Conservation (phyloP, 2,888 invertebrate genomes). For the Drosophila phalerata region DNA sequence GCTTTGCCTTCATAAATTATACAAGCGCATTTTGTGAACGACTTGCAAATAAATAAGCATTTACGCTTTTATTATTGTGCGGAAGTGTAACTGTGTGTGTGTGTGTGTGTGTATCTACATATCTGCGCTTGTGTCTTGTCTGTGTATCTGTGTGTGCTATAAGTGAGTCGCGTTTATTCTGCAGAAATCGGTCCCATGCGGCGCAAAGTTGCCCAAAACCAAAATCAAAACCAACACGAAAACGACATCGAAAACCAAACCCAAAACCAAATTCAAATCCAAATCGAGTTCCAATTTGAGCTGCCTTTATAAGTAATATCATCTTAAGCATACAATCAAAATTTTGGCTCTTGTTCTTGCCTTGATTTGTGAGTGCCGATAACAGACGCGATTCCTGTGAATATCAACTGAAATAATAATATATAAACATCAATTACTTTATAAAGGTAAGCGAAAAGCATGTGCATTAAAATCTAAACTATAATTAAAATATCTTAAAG, state of each 20-base stretch:
- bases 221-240: no score
- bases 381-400: slow-evolving; percentile 41
- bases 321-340: slow-evolving; percentile 64
- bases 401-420: slow-evolving; percentile 8
- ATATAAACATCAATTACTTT: background rate
- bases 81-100: slow-evolving; percentile 40
- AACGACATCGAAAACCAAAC: no score
- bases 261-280: slow-evolving; percentile 28
- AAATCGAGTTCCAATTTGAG: slow-evolving; percentile 16
- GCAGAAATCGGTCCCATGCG: slow-evolving; percentile 78
- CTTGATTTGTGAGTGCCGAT: slow-evolving; percentile 67
- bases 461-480: no score
- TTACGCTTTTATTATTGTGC: slow-evolving; percentile 80
- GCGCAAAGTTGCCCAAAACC: slow-evolving; percentile 55
- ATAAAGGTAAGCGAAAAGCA: slow-evolving; percentile 57
- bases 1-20: slow-evolving; percentile 81
- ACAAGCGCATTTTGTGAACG: slow-evolving; percentile 79
- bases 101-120: slow-evolving; percentile 13
- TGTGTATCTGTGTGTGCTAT: slow-evolving; percentile 20
- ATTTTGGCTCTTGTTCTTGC: slow-evolving; percentile 20
- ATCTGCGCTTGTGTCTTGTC: no score
- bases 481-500: no score
- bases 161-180: slow-evolving; percentile 58
- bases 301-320: slow-evolving; percentile 49
- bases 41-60: slow-evolving; percentile 81